Base-by-base conservation (phyloP, 2,888 invertebrate genomes). In the Parthenolecanium corni region DNA sequence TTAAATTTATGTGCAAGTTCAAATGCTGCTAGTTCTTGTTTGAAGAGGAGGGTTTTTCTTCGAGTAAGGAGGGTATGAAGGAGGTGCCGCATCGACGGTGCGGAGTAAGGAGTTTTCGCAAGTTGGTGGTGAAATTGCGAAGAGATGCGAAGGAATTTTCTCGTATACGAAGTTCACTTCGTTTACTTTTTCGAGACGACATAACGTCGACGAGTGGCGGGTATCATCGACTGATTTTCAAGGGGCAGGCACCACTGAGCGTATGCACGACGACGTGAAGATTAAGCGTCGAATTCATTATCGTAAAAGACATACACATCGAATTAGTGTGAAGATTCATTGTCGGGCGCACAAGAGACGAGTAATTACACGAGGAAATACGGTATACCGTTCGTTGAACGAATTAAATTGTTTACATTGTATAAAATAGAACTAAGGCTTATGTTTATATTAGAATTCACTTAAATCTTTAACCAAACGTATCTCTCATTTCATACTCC, bases 371-470 rank as follows among this genome's bases (percentile, higher is more conserved):
- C 54, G 18, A 23, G 24, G 38, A 56, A 56, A 42, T 18, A 42
- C 44, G 4, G 18, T 42, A 42, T 42, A 31, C 44, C 44, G 44
- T 42, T 42, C 44, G n/a, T 56, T 44, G 40, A 56, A 56, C 44
- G 54, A 56, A 56, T 56, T 56, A 40, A 56, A 44, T 56, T 56
- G 54, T 56, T 56, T 56, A 56, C 54, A 56, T 56, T 56, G 54
- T 56, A 40, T 56, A 44, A 56, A 40, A 56, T 56, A 23, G 54
- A 56, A 56, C 54, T 6, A 31, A 31, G 31, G 31, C 31, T 56
- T 56, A 56, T 56, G 54, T 56, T 56, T 56, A 56, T 56, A 56
- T 56, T 56, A 21, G 40, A 56, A 56, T 56, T 56, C 40, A 40
- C 54, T 40, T 40, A 56, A 44, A 40, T 42, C 31, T 31, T 31